Evolutionary conservation across 2,113 vertebrate species (phyloP).

Genomic region (human (Homo sapiens)): DNA sequence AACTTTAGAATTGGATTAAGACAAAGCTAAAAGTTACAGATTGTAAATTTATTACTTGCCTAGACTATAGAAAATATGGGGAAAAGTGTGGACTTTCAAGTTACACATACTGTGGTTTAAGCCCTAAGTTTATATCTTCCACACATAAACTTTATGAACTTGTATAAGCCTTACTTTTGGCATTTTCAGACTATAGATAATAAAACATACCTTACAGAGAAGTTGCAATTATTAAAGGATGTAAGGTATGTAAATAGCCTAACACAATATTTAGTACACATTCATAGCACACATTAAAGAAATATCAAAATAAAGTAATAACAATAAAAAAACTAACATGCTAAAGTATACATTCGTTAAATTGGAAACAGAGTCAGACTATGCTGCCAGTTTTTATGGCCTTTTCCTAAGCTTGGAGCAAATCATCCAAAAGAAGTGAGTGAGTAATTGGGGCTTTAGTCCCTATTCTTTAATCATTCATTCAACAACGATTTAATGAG

Average conservation of each 20-base stretch:
- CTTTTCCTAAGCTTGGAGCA: neutral
- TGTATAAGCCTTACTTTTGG: neutral
- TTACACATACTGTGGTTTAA: neutral
- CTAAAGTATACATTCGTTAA: neutral
- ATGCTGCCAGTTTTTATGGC: neutral
- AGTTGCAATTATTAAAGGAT: neutral
- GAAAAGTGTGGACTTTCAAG: neutral
- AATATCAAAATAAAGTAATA: neutral
- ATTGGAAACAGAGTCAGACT: neutral
- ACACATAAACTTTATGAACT: neutral
- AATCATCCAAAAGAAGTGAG: neutral
- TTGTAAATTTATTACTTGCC: neutral
- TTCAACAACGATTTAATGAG: neutral
- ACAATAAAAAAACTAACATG: neutral
- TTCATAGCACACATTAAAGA: neutral
- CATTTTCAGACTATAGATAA: neutral
- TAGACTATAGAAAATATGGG: neutral
- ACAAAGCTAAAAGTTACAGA: slow-evolving; percentile 33
- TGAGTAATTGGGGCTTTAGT: neutral
- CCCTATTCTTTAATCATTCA: neutral
- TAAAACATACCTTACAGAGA: neutral
- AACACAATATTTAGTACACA: neutral
- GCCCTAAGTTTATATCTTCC: neutral
- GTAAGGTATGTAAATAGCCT: neutral
- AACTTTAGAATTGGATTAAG: slow-evolving; percentile 44